Base-by-base conservation (phyloP, 2,113 vertebrate genomes). In the Rutilus rutilus region DNA sequence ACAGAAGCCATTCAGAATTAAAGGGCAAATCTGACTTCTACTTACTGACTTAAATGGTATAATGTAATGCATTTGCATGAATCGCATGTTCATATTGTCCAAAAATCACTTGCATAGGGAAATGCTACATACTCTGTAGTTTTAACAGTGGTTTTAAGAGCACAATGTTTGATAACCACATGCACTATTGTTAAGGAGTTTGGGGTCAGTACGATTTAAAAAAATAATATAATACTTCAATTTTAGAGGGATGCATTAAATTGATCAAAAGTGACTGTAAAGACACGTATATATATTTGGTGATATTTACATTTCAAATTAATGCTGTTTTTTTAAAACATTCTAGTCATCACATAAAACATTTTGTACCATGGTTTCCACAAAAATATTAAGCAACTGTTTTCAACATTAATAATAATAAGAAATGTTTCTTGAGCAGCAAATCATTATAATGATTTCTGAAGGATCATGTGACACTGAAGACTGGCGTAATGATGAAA, bases 61-160 rank as follows among this genome's bases (percentile, higher is more conserved):
- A 50, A 47, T n/a, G 62, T 42, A 87, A 59, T 60, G 59, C 14
- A 17, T 74, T n/a, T 25, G 57, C 78, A 78, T 52, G 54, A 27
- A 83, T 52, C n/a, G 33, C 45, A 81, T 45, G 6, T 39, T 19
- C 30, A 69, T 33, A 47, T 15, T 54, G 57, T 15, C 10, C 39
- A 69, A 52, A 45, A 62, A 78, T 67, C 45, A 60, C 50, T 27
- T 21, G 59, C 69, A 57, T 59, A 65, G 57, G 8, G n/a, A 71
- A 84, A 84, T 86, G 64, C 30, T 19, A 67, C 17, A 33, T 5
- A 69, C 5, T 69, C 4, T 21, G 33, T 25, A 7, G 23, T 65
- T 65, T 65, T 45, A 50, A 81, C 59, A 33, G 39, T 30, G n/a
- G 78, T 81, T 11, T 50, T 21, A 77, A 23, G 7, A 57, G 52